Evolutionary conservation across 2,113 vertebrate species (phyloP).

Genomic region (Candoia aspera): DNA sequence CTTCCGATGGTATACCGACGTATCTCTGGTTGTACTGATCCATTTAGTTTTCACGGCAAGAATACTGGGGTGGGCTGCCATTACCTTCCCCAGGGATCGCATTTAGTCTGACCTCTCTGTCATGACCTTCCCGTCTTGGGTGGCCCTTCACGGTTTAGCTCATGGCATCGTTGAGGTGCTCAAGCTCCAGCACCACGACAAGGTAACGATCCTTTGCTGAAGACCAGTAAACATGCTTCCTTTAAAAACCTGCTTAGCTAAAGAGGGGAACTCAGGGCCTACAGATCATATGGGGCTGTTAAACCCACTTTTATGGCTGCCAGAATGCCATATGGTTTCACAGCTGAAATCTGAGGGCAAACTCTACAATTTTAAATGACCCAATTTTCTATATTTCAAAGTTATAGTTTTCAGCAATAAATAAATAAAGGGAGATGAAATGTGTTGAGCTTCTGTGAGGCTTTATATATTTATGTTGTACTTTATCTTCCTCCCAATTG

Average conservation of each 20-base stretch:
- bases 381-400: background rate
- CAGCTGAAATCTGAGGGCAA: background rate
- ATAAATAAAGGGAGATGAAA: background rate
- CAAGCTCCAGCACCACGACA: too few relatives aligned
- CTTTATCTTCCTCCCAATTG: background rate
- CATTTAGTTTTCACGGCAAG: too few relatives aligned
- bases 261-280: background rate
- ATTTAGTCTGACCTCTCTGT: too few relatives aligned
- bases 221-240: background rate
- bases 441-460: background rate
- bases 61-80: too few relatives aligned
- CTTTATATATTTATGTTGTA: background rate
- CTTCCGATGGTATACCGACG: too few relatives aligned
- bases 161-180: too few relatives aligned
- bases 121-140: too few relatives aligned
- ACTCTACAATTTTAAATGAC: background rate
- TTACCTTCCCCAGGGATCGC: too few relatives aligned
- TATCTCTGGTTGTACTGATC: too few relatives aligned
- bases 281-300: background rate
- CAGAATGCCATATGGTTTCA: background rate
- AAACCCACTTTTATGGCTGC: background rate
- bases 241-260: background rate
- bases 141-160: too few relatives aligned
- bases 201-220: too few relatives aligned
- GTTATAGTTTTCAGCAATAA: background rate